Percentiles rank a stretch among this genome's conserved stretches.
Evolutionary conservation across 2,113 vertebrate species (phyloP).

Genomic region (Serinus canaria): DNA sequence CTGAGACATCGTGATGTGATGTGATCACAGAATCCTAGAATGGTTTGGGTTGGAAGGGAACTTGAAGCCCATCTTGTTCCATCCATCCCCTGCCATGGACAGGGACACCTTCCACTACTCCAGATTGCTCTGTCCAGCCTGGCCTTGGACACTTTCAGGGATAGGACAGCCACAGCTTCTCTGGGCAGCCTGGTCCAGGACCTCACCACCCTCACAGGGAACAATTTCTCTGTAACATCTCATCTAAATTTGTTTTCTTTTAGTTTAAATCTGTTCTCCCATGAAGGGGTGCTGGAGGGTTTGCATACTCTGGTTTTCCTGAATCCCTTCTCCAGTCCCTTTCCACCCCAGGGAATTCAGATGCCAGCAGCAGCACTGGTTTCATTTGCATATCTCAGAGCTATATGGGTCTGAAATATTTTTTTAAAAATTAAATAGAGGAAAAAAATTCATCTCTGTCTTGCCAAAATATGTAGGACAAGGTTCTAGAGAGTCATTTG

Average conservation of each 20-base stretch:
- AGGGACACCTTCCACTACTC: not conserved
- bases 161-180: not conserved
- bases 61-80: not conserved
- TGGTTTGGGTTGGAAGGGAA: not conserved
- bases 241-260: not conserved
- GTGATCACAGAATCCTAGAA: not conserved
- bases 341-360: not conserved
- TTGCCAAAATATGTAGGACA: not conserved
- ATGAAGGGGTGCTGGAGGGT: not conserved
- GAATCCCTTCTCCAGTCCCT: not conserved
- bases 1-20: not conserved
- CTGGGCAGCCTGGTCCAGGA: not conserved
- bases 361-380: not conserved
- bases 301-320: not conserved
- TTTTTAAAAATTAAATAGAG: not conserved
- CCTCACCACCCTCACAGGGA: not conserved
- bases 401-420: not conserved
- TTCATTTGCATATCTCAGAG: not conserved
- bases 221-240: not conserved
- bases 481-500: not conserved
- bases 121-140: not conserved
- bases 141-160: not conserved
- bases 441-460: not conserved
- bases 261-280: not conserved
- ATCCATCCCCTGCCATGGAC: not conserved